A percentile compares a stretch with the other conserved stretches of the same genome.
Evolutionary conservation across 37 sponge, comb jelly and placozoan genomes (phyloP).

Genomic region (Haliclona indistincta): DNA sequence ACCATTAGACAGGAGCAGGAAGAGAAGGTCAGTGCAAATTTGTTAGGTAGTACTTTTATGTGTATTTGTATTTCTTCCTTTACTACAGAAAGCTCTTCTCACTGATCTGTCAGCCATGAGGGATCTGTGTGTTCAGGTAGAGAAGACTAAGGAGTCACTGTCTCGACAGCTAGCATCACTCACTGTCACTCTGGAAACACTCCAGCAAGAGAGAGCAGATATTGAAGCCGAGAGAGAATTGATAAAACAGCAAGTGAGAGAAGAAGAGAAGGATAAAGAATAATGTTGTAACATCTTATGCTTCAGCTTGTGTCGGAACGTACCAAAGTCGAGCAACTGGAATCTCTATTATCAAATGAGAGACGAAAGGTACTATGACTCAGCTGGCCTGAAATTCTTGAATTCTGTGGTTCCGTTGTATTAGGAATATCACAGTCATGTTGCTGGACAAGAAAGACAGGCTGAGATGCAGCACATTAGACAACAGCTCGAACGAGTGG

Average conservation of each 20-base stretch:
- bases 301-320: slow-evolving; percentile 34
- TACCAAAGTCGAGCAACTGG: slow-evolving; percentile 37
- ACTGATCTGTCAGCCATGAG: slow-evolving; percentile 71
- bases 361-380: slow-evolving; percentile 45
- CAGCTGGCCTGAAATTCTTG: neutral
- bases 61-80: neutral
- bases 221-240: slow-evolving; percentile 35
- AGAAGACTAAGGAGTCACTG: slow-evolving; percentile 70
- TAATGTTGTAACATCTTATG: neutral
- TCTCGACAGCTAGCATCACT: slow-evolving; percentile 66
- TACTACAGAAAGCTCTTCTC: slow-evolving; percentile 62
- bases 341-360: slow-evolving; percentile 58
- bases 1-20: slow-evolving; percentile 75
- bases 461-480: slow-evolving; percentile 51
- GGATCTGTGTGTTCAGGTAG: slow-evolving; percentile 83
- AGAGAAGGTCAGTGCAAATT: slow-evolving; percentile 67
- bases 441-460: slow-evolving; percentile 51
- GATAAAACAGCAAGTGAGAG: slow-evolving; percentile 37
- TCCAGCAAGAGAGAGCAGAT: slow-evolving; percentile 26
- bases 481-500: slow-evolving; percentile 51
- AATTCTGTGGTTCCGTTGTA: neutral
- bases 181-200: slow-evolving; percentile 31
- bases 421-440: slow-evolving; percentile 52
- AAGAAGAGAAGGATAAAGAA: no score
- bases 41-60: slow-evolving; percentile 1